Base-by-base conservation (phyloP, 1,140 invertebrate species). In the Aleiodes sp. region DNA sequence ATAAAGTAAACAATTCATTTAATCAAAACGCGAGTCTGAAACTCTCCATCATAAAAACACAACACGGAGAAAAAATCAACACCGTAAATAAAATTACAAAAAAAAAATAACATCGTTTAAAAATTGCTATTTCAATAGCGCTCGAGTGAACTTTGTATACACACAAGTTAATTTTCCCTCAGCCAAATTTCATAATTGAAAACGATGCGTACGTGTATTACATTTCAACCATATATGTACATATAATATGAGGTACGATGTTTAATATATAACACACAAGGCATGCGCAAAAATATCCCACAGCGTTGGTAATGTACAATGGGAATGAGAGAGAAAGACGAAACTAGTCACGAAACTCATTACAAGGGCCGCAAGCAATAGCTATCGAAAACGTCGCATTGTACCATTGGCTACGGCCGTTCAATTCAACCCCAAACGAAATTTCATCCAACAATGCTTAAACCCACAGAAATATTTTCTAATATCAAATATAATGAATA, bases 131-230 rank as follows among this genome's bases (percentile, higher is more conserved):
- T 43, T 43, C n/a, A 43, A 39, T 39, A 39, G 14, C 35, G 35
- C 2, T n/a, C 35, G 14, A 9, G 35, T 39, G 8, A 39, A n/a
- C 35, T 12, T n/a, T 2, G 35, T 9, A 8, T 43, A 43, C 39
- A 43, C n/a, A 16, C 19, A 8, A 56, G 46, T 52, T 52, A 65
- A 62, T 62, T 62, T 7, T 37, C n/a, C 56, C 60, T 43, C 39
- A 43, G 39, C 39, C 19, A 31, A 46, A 2, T 46, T 64, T 28
- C 31, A 43, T 65, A 65, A 65, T 65, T 65, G 63, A 56, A 33
- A 65, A 65, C 46, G 14, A 65, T 28, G 63, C 14, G n/a, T 56
- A 14, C n/a, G 26, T 56, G 63, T 29, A 52, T 65, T 26, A 31
- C 24, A 31, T 19, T 52, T 33, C 26, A 29, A 29, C 43, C 28